A percentile compares a stretch with the other conserved stretches of the same genome.
phyloP scores from a whole-genome alignment of 2,797 vertebrate species.

The Huso huso region DNA sequence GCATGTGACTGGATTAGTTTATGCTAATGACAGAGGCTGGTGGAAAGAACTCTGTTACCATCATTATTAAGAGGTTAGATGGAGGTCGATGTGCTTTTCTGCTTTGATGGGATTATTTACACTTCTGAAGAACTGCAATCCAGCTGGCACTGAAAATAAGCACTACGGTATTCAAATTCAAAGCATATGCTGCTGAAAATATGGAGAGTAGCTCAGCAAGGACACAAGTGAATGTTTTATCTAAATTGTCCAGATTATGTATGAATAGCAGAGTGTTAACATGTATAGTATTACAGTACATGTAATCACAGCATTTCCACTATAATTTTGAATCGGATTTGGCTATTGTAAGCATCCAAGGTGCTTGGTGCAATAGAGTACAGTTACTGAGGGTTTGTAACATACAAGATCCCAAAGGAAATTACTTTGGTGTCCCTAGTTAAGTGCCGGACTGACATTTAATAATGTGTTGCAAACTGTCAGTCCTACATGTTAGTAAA shows the following conservation, averaged over 20 bases:
- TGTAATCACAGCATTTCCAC: background rate
- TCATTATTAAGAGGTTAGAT: conserved; percentile 2
- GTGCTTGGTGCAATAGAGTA: background rate
- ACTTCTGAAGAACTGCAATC: conserved; percentile 1
- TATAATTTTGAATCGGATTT: background rate
- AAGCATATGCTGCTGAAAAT: background rate
- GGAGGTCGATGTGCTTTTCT: background rate
- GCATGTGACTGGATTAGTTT: conserved; percentile 1
- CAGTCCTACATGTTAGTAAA: background rate
- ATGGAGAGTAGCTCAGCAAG: background rate
- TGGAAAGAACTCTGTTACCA: conserved; percentile 1
- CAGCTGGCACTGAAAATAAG: conserved; percentile 7
- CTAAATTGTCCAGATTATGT: background rate
- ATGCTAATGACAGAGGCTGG: conserved; percentile 6
- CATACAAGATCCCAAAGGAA: no score
- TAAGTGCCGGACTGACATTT: background rate
- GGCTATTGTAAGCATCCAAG: background rate
- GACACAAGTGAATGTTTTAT: background rate
- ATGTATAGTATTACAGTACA: background rate
- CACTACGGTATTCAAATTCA: background rate
- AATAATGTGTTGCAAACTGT: background rate
- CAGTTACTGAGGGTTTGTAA: no score
- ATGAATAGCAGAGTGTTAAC: background rate
- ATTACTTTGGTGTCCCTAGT: background rate
- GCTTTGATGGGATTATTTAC: conserved; percentile 9